Percentiles rank a stretch among this genome's conserved stretches.
These are phyloP conservation scores for Eurypyga helias DNA, from an alignment of 2,113 vertebrate species.

Conservation along the genomic window DNA sequence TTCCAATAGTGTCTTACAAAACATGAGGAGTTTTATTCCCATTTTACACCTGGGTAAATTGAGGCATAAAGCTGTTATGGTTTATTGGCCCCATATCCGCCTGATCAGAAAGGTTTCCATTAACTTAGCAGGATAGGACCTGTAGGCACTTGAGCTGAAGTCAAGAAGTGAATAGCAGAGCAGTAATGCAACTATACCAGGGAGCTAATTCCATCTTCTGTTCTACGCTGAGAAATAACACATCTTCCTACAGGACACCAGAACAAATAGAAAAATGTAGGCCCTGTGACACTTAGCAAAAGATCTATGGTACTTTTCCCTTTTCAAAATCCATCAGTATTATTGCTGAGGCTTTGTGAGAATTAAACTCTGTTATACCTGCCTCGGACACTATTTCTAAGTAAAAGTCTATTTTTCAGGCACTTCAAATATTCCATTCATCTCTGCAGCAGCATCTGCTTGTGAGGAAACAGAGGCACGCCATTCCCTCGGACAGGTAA, in stretches of 20 bases:
- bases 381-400: neutral
- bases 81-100: conserved; percentile 39
- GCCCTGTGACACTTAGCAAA: neutral
- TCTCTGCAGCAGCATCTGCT: neutral
- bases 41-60: conserved; percentile 57
- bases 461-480: neutral
- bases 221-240: conserved; percentile 3
- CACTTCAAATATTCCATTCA: conserved; percentile 17
- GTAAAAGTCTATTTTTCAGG: conserved; percentile 45
- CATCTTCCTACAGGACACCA: conserved; percentile 21
- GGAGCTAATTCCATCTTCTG: conserved; percentile 32
- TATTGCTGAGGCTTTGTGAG: conserved; percentile 2
- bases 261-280: conserved; percentile 42
- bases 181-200: neutral
- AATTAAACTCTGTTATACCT: conserved; percentile 41
- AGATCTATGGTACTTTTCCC: neutral
- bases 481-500: conserved; percentile 39
- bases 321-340: conserved; percentile 47
- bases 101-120: conserved; percentile 51
- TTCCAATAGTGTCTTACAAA: conserved; percentile 4
- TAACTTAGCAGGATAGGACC: conserved; percentile 22
- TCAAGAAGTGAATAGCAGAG: conserved; percentile 19
- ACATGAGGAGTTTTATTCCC: conserved; percentile 26
- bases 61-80: conserved; percentile 36
- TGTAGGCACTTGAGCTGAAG: conserved; percentile 29